Evolutionary conservation across 2,888 invertebrate species (phyloP), one percentile per base, ranked within the genome.

Genomic region (Apotomis turbidana): DNA sequence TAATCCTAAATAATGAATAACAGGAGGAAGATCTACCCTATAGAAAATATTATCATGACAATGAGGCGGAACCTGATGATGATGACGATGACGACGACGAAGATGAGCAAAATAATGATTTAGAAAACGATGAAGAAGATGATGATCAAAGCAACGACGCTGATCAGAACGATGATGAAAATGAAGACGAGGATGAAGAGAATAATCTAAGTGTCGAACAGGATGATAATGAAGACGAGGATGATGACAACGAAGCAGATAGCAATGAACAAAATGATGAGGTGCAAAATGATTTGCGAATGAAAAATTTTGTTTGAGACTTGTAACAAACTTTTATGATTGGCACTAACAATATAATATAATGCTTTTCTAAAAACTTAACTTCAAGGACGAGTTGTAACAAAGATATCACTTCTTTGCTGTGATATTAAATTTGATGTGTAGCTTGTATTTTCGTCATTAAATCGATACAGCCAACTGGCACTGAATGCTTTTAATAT

Each of bases 311-410:
- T 55, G 5, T 61, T 58, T 51, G 63, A 72, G 9, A 58, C 46
- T 59, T 66, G 41, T 68, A 71, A 71, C 71, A 68, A 67, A 60
- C 78, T 62, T 74, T 75, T 71, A 75, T 80, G 80, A 89, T 89
- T 88, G 88, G 88, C 88, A 87, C 88, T 89, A 89, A 90, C 85
- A 81, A 54, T 61, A 75, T 77, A 64, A 75, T 77, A 64, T 71
- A 76, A 79, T 77, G 84, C 85, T 86, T 82, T 80, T 79, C 49
- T 57, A 59, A 74, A 79, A 80, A 80, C 75, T 8, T 62, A 61
- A 55, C 41, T 57, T 51, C 15, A 58, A 52, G 12, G 44, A 57
- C 13, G 3, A 62, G 52, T 70, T 57, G 60, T 46, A 54, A 61
- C 61, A 55, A 54, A 27, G 46, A 4, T 54, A 13, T 61, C 55